These are phyloP conservation scores for Cynocephalus volans DNA, from an alignment of 2,113 vertebrate genomes.

Conservation along the genomic window DNA sequence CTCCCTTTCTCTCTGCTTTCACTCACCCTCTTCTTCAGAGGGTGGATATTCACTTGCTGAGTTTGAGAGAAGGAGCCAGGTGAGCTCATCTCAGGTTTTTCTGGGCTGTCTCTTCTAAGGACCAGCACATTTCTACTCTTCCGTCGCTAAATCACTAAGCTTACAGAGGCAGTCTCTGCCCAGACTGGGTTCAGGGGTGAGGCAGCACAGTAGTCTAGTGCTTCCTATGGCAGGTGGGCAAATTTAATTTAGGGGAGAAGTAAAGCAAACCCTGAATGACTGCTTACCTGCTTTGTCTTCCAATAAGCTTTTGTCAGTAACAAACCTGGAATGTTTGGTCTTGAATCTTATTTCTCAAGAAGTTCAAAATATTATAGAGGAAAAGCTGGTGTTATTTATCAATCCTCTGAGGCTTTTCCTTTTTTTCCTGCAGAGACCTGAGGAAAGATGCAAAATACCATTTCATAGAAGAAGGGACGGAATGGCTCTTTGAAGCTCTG, in stretches of 20 bases:
- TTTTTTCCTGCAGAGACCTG: not conserved
- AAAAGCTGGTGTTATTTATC: not conserved
- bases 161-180: not conserved
- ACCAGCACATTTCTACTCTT: not conserved
- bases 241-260: not conserved
- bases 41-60: not conserved
- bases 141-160: rapidly evolving
- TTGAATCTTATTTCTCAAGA: not conserved
- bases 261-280: not conserved
- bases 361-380: conserved; percentile 4
- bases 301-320: not conserved
- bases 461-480: not conserved
- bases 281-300: not conserved
- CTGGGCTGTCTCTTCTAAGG: not conserved
- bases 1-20: not conserved
- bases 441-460: not conserved
- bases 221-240: not conserved
- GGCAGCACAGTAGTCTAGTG: rapidly evolving
- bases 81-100: not conserved
- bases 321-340: not conserved
- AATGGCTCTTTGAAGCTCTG: not conserved
- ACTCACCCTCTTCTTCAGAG: not conserved
- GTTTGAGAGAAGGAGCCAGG: not conserved
- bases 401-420: not conserved
- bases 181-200: rapidly evolving